phyloP scores from a whole-genome alignment of 2,888 invertebrate genomes.

The Acronicta alni region DNA sequence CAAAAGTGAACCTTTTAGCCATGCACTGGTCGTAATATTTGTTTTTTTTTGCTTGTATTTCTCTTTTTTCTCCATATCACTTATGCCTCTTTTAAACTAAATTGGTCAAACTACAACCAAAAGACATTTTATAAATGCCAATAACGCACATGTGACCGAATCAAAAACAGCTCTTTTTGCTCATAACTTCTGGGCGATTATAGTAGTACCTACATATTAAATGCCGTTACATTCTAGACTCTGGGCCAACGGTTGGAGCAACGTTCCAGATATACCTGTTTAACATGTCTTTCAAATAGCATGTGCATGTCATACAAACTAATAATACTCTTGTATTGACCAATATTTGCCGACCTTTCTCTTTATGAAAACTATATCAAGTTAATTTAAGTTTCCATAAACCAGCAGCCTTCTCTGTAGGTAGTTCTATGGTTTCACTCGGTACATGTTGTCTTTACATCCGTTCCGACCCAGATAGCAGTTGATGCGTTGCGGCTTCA shows the following conservation, averaged over 20 bases:
- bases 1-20: no score
- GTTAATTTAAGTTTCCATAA: slow-evolving; percentile 53
- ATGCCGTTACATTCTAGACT: slow-evolving; percentile 60
- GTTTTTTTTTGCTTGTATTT: no score
- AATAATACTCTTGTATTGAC: slow-evolving; percentile 42
- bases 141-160: neutral
- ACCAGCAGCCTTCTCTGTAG: slow-evolving; percentile 26
- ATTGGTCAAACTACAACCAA: neutral
- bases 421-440: slow-evolving; percentile 69
- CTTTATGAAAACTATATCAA: slow-evolving; percentile 53
- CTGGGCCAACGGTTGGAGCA: slow-evolving; percentile 56
- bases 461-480: slow-evolving; percentile 67
- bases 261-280: slow-evolving; percentile 63
- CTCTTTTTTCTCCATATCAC: no score
- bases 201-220: slow-evolving; percentile 34
- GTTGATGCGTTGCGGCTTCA: slow-evolving; percentile 64
- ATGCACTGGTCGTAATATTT: no score
- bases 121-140: neutral
- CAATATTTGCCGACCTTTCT: slow-evolving; percentile 52
- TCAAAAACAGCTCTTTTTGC: slow-evolving; percentile 10
- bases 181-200: slow-evolving; percentile 44
- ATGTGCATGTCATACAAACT: slow-evolving; percentile 40
- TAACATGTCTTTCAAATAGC: slow-evolving; percentile 52
- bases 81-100: neutral
- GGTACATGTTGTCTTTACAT: slow-evolving; percentile 62